Evolutionary conservation across 2,113 vertebrate species (phyloP).

Genomic region (Microtus montanus): DNA sequence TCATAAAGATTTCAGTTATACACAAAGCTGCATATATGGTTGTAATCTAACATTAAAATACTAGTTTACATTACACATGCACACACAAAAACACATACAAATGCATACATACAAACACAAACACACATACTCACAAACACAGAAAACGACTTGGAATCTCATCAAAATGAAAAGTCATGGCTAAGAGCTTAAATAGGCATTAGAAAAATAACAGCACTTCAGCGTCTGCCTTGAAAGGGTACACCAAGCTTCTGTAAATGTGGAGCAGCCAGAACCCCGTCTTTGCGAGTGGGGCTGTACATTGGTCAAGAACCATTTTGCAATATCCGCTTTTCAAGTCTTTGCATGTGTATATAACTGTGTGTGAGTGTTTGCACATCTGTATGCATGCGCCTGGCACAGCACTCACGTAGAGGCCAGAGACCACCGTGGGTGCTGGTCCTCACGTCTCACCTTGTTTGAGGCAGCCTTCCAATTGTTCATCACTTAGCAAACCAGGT

Average conservation of each 20-base stretch:
- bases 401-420: neutral
- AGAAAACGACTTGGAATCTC: neutral
- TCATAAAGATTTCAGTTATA: slow-evolving; percentile 23
- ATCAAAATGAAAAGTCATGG: neutral
- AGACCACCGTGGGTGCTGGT: neutral
- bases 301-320: neutral
- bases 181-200: neutral
- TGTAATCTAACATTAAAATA: slow-evolving; percentile 12
- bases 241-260: neutral
- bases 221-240: neutral
- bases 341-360: neutral
- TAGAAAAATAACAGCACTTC: neutral
- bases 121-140: neutral
- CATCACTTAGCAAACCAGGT: neutral
- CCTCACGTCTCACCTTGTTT: neutral
- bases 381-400: neutral
- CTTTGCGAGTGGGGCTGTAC: neutral
- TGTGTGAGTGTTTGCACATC: neutral
- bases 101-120: neutral
- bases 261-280: neutral
- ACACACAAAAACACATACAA: neutral
- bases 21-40: neutral
- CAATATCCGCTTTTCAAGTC: neutral
- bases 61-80: neutral
- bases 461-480: neutral